Conservation (phyloP, 2,113 vertebrate genomes). For the Protobothrops mucrosquamatus region DNA sequence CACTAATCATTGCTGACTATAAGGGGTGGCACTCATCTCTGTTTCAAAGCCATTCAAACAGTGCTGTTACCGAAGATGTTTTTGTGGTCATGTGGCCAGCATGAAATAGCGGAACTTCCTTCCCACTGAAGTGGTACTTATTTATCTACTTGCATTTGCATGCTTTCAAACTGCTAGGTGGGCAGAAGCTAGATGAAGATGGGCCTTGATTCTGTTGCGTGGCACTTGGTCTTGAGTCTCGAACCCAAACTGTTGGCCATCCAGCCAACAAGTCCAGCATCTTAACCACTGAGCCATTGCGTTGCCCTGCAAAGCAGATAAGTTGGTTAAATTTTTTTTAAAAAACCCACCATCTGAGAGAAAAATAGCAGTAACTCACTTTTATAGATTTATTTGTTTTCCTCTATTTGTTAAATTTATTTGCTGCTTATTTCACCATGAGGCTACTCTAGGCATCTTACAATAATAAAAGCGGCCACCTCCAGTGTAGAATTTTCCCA, state of each 20-base stretch:
- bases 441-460: too few species aligned
- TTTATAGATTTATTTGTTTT: not conserved
- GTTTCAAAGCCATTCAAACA: not conserved
- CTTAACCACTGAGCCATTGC: not conserved
- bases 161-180: not conserved
- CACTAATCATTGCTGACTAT: not conserved
- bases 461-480: too few species aligned
- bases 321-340: not conserved
- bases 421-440: too few species aligned
- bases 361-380: not conserved
- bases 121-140: not conserved
- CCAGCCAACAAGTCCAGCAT: not conserved
- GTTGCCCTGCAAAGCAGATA: not conserved
- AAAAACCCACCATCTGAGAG: not conserved
- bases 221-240: not conserved
- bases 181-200: not conserved
- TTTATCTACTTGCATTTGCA: not conserved
- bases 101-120: not conserved
- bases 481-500: not conserved
- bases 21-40: not conserved
- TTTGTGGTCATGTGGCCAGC: not conserved
- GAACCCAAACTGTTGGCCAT: not conserved
- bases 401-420: too few species aligned
- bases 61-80: not conserved
- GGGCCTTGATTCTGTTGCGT: not conserved